Base-by-base conservation (phyloP, 2,888 invertebrate species). In the Drosophila neotestacea region DNA sequence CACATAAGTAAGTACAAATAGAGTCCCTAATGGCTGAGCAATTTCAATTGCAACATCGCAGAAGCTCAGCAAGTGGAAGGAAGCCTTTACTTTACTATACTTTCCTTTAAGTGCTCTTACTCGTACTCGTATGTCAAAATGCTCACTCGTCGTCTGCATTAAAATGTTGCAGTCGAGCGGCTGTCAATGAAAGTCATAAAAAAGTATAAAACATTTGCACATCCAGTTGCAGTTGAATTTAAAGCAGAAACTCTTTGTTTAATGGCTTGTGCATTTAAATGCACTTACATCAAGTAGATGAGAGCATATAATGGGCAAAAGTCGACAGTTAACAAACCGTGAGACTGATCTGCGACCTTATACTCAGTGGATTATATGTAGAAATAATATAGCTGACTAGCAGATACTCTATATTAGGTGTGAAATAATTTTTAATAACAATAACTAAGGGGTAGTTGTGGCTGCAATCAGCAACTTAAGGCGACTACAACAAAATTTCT, bases 191-290 rank as follows among this genome's bases (percentile, higher is more conserved):
- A 50, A 44, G 51, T 67, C 70, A 74, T 80, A 67, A 34, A 55
- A 77, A 70, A 51, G 52, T 50, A 54, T 58, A 59, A 59, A 73
- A 77, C 34, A 46, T 44, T 56, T 59, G 42, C 60, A 62, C 41
- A 42, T 62, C 30, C 63, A 54, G 46, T 39, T 61, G 46, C 54
- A 56, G 34, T 39, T 58, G 63, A 70, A 70, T 60, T 85, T 81
- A 73, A 76, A 70, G 48, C 72, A 48, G 41, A 32, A 64, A 51
- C 72, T 68, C 66, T 71, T 73, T 74, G 70, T 68, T 83, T 71
- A 81, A 75, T 75, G 64, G 65, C 50, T 62, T 58, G 61, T 51
- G 77, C 70, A 70, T 77, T 85, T 84, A 77, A 87, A 82, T 70
- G 70, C 76, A 69, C 76, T 81, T 84, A 75, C 70, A 63, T 66